Percentiles rank a stretch among this genome's conserved stretches.
Conservation (phyloP, 2,113 vertebrate species). For the Trogon surrucura region DNA sequence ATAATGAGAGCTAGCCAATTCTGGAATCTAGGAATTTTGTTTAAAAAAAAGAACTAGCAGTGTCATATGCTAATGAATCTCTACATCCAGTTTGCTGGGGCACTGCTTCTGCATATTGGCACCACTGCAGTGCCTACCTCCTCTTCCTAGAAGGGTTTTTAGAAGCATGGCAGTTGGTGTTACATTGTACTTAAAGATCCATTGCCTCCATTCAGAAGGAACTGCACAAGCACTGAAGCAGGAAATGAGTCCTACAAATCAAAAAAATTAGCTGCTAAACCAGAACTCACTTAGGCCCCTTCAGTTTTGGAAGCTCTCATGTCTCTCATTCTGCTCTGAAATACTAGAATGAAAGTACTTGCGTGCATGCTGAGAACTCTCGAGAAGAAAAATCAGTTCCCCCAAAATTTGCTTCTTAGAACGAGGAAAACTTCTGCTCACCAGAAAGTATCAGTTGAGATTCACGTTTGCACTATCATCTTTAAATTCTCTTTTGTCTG, state of each 20-base stretch:
- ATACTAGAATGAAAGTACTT: background rate
- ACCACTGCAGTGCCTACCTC: background rate
- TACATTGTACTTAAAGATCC: background rate
- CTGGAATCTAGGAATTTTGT: background rate
- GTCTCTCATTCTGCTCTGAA: background rate
- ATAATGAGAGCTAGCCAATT: background rate
- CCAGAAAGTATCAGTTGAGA: background rate
- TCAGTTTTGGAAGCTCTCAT: background rate
- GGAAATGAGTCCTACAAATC: background rate
- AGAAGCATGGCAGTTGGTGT: background rate
- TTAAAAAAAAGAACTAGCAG: background rate
- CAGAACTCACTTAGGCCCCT: background rate
- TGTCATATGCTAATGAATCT: background rate
- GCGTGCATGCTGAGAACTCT: background rate
- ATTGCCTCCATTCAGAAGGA: background rate
- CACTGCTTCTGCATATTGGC: background rate
- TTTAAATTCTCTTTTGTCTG: background rate
- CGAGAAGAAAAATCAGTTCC: background rate
- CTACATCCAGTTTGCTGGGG: background rate
- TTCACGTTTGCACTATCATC: background rate
- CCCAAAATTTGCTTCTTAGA: background rate
- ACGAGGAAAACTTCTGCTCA: background rate
- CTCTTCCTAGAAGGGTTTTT: background rate
- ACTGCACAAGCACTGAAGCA: background rate
- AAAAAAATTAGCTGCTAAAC: background rate